Evolutionary conservation across 2,888 invertebrate genomes (phyloP), one percentile per base, ranked within the genome.

Genomic region (Epistrophe grossulariae): DNA sequence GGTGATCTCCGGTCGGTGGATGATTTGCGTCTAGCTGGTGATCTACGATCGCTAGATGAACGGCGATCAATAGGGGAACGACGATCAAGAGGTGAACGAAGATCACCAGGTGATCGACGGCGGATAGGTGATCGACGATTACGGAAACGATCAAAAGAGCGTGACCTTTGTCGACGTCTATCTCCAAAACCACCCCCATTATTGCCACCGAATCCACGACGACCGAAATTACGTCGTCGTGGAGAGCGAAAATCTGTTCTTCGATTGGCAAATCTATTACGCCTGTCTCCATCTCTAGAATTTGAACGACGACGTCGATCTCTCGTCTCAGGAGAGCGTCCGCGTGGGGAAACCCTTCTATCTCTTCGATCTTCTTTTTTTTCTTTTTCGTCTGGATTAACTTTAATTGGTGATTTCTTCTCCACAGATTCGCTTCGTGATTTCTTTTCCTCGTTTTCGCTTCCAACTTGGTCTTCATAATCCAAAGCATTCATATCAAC

Each of bases 401-500:
- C 17, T 48, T 73, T 82, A 0, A 78, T 38, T n/a, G 70, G 52
- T 3, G 87, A 57, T 43, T 79, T 62, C 28, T 83, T 87, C 0
- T 62, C 52, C 4, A 48, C 48, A 10, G 66, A 55, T 2, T 38
- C 76, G 1, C 72, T 74, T n/a, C 83, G 60, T 2, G 83, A 82
- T 8, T 66, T 74, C 6, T 72, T 83, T 7, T 91, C 89, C 31
- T 94, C 94, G 55, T 93, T 93, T 50, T 95, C 95, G 4, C 92
- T 91, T 8, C 94, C 92, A 9, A 91, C 93, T 73, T 95, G 95
- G 88, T 94, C 95, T 90, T 96, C 96, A 89, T 96, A 96, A 90
- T 96, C 96, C 84, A 96, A 90, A 0, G 96, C 96, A 90, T 96
- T 96, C 91, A 96, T 95, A 90, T 96, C 96, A 11, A 96, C 94